These are phyloP conservation scores for Athalia cordata DNA, from an alignment of 2,888 invertebrate genomes.

Conservation along the genomic window DNA sequence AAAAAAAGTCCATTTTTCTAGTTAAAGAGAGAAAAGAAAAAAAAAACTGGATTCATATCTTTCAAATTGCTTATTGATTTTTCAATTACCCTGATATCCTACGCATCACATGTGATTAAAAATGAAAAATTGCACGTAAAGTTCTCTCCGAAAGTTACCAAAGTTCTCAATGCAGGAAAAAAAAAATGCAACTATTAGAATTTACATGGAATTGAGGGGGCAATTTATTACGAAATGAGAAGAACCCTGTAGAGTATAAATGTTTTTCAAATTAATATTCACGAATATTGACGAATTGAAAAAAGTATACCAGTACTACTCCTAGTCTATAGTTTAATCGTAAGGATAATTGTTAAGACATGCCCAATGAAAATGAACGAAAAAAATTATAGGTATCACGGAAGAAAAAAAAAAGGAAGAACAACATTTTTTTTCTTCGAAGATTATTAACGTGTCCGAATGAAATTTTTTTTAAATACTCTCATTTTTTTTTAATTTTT, in stretches of 20 bases:
- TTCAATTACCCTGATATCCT: neutral
- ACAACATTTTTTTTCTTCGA: neutral
- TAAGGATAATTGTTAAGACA: constrained; percentile 43
- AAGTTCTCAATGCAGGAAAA: neutral
- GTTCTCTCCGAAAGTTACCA: constrained; percentile 7
- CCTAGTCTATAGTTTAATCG: constrained; percentile 51
- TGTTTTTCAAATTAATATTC: neutral
- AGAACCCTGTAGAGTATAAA: neutral
- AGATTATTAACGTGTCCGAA: neutral
- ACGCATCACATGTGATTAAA: neutral
- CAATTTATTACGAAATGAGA: constrained; percentile 1
- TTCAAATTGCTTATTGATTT: too few species aligned
- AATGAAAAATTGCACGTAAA: neutral
- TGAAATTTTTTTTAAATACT: too few species aligned
- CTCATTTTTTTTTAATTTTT: too few species aligned
- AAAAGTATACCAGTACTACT: constrained; percentile 45
- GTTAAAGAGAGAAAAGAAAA: too few species aligned
- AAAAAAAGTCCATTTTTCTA: too few species aligned
- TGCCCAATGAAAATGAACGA: neutral
- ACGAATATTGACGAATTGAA: constrained; percentile 25
- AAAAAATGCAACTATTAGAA: constrained; percentile 47
- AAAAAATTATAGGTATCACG: neutral
- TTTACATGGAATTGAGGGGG: constrained; percentile 53
- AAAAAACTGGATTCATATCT: too few species aligned
- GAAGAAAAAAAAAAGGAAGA: neutral